A percentile compares a stretch with the other conserved stretches of the same genome.
Evolutionary conservation across 2,797 vertebrate species (phyloP).

Genomic region (Sebastes variabilis): DNA sequence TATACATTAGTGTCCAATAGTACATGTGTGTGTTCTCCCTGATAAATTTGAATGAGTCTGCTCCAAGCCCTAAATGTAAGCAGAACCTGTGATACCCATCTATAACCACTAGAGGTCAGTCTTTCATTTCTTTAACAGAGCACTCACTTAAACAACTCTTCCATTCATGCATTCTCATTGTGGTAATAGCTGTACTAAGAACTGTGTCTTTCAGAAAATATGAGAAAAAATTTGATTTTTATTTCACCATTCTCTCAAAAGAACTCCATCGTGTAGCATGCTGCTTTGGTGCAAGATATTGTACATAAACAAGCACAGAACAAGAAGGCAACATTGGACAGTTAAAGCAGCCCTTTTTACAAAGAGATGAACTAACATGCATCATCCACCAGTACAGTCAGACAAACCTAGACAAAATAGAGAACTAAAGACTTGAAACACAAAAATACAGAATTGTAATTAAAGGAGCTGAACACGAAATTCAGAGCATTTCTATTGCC

Average conservation of each 20-base stretch:
- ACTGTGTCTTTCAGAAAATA: not conserved
- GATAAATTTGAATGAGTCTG: not conserved
- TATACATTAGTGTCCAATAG: not conserved
- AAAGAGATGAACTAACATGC: not conserved
- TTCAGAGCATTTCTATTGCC: not conserved
- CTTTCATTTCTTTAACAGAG: not conserved
- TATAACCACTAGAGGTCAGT: conserved; percentile 30
- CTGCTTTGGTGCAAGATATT: conserved; percentile 25
- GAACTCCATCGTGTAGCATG: conserved; percentile 6
- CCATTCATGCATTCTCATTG: not conserved
- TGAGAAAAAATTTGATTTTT: conserved; percentile 25
- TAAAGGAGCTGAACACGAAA: not conserved
- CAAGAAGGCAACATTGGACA: conserved; percentile 35
- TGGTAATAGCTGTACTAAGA: not conserved
- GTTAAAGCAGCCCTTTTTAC: conserved; percentile 28
- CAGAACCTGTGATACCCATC: not conserved
- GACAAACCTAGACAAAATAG: not conserved
- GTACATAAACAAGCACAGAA: conserved; percentile 34
- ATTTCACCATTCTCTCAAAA: conserved; percentile 39
- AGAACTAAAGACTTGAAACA: not conserved
- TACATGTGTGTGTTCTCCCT: too few species aligned
- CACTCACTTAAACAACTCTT: not conserved
- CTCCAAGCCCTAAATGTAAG: fast-evolving
- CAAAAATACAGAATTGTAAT: not conserved
- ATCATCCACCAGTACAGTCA: conserved; percentile 6